These are phyloP conservation scores for Anguilla pacifica DNA, from an alignment of 2,797 vertebrate genomes.

Conservation along the genomic window DNA sequence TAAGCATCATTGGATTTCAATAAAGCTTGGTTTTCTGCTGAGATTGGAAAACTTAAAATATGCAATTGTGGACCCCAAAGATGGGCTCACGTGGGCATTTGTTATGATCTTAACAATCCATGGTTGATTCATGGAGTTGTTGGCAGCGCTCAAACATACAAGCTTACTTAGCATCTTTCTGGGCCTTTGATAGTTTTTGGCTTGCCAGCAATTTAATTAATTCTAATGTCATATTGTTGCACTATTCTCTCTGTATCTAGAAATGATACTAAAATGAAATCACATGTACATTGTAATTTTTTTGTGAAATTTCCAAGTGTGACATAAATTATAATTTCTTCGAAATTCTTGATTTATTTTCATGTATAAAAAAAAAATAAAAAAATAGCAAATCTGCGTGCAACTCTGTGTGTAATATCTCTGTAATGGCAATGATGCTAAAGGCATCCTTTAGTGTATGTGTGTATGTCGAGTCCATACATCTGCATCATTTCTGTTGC, in stretches of 20 bases:
- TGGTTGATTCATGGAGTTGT: background rate
- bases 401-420: too few relatives aligned
- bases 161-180: conserved; percentile 66
- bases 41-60: background rate
- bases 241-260: conserved; percentile 49
- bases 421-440: too few relatives aligned
- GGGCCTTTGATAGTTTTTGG: conserved; percentile 30
- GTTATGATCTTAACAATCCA: background rate
- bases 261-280: conserved; percentile 61
- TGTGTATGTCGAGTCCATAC: too few relatives aligned
- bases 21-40: background rate
- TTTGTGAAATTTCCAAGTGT: conserved; percentile 82
- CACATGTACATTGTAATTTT: conserved; percentile 63
- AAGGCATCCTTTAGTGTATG: too few relatives aligned
- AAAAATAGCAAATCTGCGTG: background rate
- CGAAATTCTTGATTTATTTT: conserved; percentile 1
- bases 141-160: background rate
- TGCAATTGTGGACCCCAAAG: background rate
- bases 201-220: conserved; percentile 31
- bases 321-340: conserved; percentile 16
- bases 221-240: conserved; percentile 39
- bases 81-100: background rate
- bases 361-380: background rate
- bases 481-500: too few relatives aligned
- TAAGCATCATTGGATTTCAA: background rate